Percentiles rank a stretch among this genome's conserved stretches.
These are phyloP conservation scores for Meteorus colon DNA, from an alignment of 2,888 invertebrate genomes.

Conservation along the genomic window DNA sequence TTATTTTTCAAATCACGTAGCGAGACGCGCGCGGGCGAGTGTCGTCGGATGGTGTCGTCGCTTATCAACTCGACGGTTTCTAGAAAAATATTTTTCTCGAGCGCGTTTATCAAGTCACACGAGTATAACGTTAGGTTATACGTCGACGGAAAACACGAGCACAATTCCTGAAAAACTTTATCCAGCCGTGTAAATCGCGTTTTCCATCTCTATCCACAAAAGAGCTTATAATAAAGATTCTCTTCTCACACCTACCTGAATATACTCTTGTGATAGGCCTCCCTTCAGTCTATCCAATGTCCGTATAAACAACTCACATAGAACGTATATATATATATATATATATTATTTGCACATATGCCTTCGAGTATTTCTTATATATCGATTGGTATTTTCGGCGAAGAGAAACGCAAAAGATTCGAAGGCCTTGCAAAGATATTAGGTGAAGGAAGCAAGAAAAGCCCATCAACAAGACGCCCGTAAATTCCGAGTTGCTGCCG, in stretches of 20 bases:
- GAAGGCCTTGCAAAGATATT: constrained; percentile 68
- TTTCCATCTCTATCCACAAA: constrained; percentile 25
- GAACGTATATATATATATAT: constrained; percentile 15
- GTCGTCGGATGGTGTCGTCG: constrained; percentile 49
- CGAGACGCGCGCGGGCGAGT: constrained; percentile 36
- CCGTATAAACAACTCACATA: background rate
- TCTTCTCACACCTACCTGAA: constrained; percentile 7
- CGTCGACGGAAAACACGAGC: constrained; percentile 14
- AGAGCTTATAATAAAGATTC: constrained; percentile 30
- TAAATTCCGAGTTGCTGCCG: constrained; percentile 66
- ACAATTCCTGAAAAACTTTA: constrained; percentile 20
- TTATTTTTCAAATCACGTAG: constrained; percentile 56
- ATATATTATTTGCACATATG: constrained; percentile 21
- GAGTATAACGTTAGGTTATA: background rate
- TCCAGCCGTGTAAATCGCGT: constrained; percentile 28
- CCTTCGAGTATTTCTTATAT: constrained; percentile 18
- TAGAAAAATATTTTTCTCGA: constrained; percentile 40
- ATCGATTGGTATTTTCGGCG: constrained; percentile 30
- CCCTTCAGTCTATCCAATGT: background rate
- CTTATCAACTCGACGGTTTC: constrained; percentile 50
- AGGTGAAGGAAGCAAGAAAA: constrained; percentile 69
- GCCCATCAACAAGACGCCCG: constrained; percentile 69
- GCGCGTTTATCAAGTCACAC: constrained; percentile 41
- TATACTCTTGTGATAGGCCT: constrained; percentile 2
- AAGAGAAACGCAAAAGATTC: constrained; percentile 55